Percentiles rank a stretch among this genome's conserved stretches.
phyloP scores from a whole-genome alignment of 1,140 invertebrate species.

The Apis mellifera region DNA sequence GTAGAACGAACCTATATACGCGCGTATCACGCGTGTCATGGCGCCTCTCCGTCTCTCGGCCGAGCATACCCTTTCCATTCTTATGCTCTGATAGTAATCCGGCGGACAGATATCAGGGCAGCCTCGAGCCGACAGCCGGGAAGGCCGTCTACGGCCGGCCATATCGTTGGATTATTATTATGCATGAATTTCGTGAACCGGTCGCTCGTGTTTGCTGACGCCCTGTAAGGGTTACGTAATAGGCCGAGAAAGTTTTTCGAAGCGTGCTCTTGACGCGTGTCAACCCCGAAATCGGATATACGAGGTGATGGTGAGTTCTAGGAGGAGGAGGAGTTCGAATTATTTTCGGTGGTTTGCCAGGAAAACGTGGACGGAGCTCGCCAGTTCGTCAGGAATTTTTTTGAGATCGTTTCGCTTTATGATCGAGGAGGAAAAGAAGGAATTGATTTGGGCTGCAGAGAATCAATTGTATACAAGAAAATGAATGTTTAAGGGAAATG shows the following conservation, averaged over 20 bases:
- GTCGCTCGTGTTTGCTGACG: constrained; percentile 22
- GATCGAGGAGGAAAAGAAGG: too few relatives aligned
- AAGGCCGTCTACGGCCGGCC: constrained; percentile 53
- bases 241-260: constrained; percentile 21
- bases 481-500: too few relatives aligned
- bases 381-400: not conserved
- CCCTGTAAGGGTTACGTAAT: constrained; percentile 32
- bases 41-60: constrained; percentile 47
- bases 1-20: constrained; percentile 52
- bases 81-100: constrained; percentile 60
- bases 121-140: constrained; percentile 56
- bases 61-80: constrained; percentile 44
- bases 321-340: not conserved
- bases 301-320: not conserved
- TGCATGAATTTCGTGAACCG: constrained; percentile 49
- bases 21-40: constrained; percentile 51
- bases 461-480: too few relatives aligned
- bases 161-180: constrained; percentile 38
- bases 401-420: not conserved
- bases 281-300: not conserved
- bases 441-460: too few relatives aligned
- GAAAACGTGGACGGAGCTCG: not conserved
- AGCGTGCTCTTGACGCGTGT: not conserved
- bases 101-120: constrained; percentile 47
- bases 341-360: not conserved